Conservation (phyloP, 2,888 invertebrate genomes). For the Mythimna loreyi region DNA sequence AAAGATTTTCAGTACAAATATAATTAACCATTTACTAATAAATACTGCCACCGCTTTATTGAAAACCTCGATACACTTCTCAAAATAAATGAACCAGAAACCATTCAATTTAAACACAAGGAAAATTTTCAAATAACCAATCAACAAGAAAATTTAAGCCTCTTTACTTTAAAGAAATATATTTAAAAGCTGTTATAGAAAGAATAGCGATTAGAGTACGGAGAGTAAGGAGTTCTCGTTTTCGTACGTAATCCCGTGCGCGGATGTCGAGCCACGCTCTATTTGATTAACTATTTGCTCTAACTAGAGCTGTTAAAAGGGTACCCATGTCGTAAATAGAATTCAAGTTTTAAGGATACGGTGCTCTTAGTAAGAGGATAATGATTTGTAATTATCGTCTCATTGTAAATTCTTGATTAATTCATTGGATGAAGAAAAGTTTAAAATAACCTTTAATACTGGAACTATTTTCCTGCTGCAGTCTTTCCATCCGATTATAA, state of each 20-base stretch:
- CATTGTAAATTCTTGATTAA: too few relatives aligned
- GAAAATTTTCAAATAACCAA: slow-evolving; percentile 16
- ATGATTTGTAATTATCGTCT: too few relatives aligned
- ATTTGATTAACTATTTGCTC: slow-evolving; percentile 75
- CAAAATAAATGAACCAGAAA: too few relatives aligned
- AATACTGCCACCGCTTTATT: too few relatives aligned
- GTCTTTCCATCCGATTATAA: too few relatives aligned
- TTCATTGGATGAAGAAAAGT: background rate
- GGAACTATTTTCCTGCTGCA: too few relatives aligned
- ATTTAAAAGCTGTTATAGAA: slow-evolving; percentile 61
- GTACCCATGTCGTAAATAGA: slow-evolving; percentile 55
- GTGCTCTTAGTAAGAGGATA: slow-evolving; percentile 16
- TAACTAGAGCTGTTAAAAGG: slow-evolving; percentile 67
- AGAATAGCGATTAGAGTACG: slow-evolving; percentile 60
- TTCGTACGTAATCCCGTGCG: slow-evolving; percentile 68
- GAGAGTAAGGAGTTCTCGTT: slow-evolving; percentile 60
- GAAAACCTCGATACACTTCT: too few relatives aligned
- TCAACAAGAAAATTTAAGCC: background rate
- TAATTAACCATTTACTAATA: too few relatives aligned
- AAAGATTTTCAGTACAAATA: too few relatives aligned
- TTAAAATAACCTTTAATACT: background rate
- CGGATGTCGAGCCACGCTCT: slow-evolving; percentile 70
- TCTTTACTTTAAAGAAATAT: background rate
- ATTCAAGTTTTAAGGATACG: slow-evolving; percentile 37
- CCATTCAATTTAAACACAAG: too few relatives aligned